phyloP scores from a whole-genome alignment of 2,888 invertebrate genomes.

The Tholera decimalis region DNA sequence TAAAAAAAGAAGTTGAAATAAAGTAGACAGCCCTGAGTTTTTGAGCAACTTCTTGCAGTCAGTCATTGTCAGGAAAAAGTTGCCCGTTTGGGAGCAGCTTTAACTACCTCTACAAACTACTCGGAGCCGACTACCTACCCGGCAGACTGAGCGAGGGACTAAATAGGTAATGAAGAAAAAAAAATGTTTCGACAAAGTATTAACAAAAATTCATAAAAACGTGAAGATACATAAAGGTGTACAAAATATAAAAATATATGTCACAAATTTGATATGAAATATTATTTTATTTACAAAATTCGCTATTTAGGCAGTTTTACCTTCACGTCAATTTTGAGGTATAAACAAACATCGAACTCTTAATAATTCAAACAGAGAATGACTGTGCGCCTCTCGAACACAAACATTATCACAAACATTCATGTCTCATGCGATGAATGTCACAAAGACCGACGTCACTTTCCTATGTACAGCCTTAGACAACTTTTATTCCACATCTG shows the following conservation, averaged over 20 bases:
- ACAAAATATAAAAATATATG: background rate
- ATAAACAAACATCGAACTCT: slow-evolving; percentile 7
- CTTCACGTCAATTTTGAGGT: slow-evolving; percentile 18
- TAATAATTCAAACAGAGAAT: slow-evolving; percentile 7
- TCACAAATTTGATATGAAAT: background rate
- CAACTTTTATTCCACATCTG: background rate
- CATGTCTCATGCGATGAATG: slow-evolving; percentile 6
- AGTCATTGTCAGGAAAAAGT: background rate
- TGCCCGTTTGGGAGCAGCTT: background rate
- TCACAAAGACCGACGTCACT: slow-evolving; percentile 12
- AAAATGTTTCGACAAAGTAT: background rate
- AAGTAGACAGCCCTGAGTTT: background rate
- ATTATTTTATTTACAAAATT: slow-evolving; percentile 14
- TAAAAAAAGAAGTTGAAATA: background rate
- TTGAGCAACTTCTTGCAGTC: background rate
- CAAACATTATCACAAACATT: background rate
- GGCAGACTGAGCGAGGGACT: background rate
- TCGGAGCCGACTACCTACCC: no score
- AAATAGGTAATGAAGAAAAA: background rate
- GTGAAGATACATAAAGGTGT: background rate
- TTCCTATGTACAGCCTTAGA: background rate
- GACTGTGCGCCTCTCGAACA: slow-evolving; percentile 7
- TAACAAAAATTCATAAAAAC: background rate
- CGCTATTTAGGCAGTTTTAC: slow-evolving; percentile 26
- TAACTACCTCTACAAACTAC: background rate